Base-by-base conservation (phyloP, 2,888 invertebrate genomes). In the Stenotaenia linearis region DNA sequence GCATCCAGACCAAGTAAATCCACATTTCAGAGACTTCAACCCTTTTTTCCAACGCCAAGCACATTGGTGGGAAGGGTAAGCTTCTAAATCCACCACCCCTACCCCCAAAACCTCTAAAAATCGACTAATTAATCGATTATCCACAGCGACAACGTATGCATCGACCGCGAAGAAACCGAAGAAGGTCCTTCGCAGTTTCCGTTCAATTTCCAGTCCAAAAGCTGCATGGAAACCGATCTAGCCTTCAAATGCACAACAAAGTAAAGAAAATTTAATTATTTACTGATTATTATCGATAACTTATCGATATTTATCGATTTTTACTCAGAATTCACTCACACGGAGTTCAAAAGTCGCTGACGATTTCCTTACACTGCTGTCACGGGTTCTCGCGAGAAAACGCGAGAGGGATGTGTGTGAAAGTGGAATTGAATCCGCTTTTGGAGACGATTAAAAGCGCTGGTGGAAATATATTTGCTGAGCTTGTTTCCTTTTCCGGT, bases 331-430 rank as follows among this genome's bases (percentile, higher is more conserved):
- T 89, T 56, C 88, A 89, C 83, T 88, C 89, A 83, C 88, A 89
- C 83, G 90, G 90, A 23, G 88, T 89, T 45, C 89, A 89, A 82
- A 91, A 90, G 85, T 91, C 90, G 1, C 86, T 90, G 82, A 89
- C 89, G 15, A 89, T 91, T 77, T 89, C 89, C 23, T 90, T 91
- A 82, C 90, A 91, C 84, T 92, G 92, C 85, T 92, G 92, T 85
- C 89, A 90, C 84, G 92, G 92, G 50, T 91, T 87, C 85, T 87
- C 89, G 79, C 87, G 90, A 78, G 84, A 84, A 56, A 80, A 85
- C 56, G 85, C 85, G n/a, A 85, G 86, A 79, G 84, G 85, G 78
- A 88, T 88, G 40, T 90, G 90, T 82, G 86, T 85, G 30, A 50
- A 50, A 75, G 88, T 90, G 25, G 89, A 90, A 79, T 87, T 91